A percentile compares a stretch with the other conserved stretches of the same genome.
Conservation (phyloP, 2,888 invertebrate species). For the Drosophila testacea region DNA sequence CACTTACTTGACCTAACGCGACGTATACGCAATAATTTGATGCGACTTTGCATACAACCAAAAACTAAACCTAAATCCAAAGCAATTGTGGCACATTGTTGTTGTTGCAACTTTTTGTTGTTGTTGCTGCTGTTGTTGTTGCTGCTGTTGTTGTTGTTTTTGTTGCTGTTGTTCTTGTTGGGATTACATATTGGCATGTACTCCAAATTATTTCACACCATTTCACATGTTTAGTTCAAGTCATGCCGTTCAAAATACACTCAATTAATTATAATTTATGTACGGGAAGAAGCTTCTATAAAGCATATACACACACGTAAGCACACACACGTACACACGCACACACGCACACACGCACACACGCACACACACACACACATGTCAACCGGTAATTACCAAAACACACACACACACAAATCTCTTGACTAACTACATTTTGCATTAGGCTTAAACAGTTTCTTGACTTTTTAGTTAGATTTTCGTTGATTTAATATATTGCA, state of each 20-base stretch:
- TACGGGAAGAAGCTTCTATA: slow-evolving; percentile 8
- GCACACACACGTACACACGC: slow-evolving; percentile 2
- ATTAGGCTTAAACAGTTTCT: slow-evolving; percentile 8
- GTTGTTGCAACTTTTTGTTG: background rate
- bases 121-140: background rate
- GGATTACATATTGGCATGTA: background rate
- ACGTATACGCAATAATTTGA: slow-evolving; percentile 54
- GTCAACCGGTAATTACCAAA: slow-evolving; percentile 7
- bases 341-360: slow-evolving; percentile 6
- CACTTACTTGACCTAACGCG: slow-evolving; percentile 27
- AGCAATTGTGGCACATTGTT: slow-evolving; percentile 15
- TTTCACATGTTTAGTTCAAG: slow-evolving; percentile 56
- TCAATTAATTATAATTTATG: slow-evolving; percentile 76
- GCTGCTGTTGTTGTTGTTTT: background rate
- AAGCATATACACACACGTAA: slow-evolving; percentile 7
- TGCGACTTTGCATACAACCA: slow-evolving; percentile 6
- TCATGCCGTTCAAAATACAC: slow-evolving; percentile 45
- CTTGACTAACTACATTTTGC: slow-evolving; percentile 25
- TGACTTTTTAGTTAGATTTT: background rate
- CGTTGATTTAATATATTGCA: background rate
- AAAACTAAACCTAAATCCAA: slow-evolving; percentile 15
- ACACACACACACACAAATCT: slow-evolving; percentile 4
- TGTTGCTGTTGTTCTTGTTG: background rate
- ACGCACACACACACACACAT: background rate
- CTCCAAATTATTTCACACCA: slow-evolving; percentile 66